phyloP scores from a whole-genome alignment of 2,797 vertebrate genomes.

The Ctenopoma kingsleyae region DNA sequence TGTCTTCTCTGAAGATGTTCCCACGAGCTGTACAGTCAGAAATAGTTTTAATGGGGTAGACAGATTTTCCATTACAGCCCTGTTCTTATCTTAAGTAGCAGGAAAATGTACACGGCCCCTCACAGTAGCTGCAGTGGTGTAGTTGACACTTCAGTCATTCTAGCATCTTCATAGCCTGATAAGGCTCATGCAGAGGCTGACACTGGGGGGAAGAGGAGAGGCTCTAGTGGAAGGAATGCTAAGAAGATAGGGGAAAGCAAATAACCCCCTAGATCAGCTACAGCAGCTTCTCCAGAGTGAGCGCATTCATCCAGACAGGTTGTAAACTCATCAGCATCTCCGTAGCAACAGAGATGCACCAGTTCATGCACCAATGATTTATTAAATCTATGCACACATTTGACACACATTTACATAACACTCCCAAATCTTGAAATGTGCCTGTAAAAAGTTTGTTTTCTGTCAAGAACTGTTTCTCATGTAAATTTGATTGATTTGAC shows the following conservation, averaged over 20 bases:
- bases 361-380: background rate
- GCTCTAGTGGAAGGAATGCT: slow-evolving; percentile 43
- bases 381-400: background rate
- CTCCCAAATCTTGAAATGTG: background rate
- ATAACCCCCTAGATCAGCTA: slow-evolving; percentile 33
- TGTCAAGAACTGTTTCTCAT: no score
- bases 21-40: slow-evolving; percentile 1
- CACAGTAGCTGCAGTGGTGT: slow-evolving; percentile 16
- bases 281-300: slow-evolving; percentile 33
- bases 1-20: background rate
- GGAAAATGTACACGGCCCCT: slow-evolving; percentile 16
- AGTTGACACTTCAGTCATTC: slow-evolving; percentile 22
- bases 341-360: slow-evolving; percentile 32
- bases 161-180: slow-evolving; percentile 42
- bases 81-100: slow-evolving; percentile 8
- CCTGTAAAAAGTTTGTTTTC: background rate
- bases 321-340: slow-evolving; percentile 73
- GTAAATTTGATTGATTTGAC: background rate
- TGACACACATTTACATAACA: background rate
- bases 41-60: slow-evolving; percentile 25
- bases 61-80: slow-evolving; percentile 30
- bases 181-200: slow-evolving; percentile 37
- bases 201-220: slow-evolving; percentile 36
- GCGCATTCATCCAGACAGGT: slow-evolving; percentile 55
- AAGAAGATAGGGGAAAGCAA: background rate